Base-by-base conservation (phyloP, 2,113 vertebrate species). In the Alethe diademata region DNA sequence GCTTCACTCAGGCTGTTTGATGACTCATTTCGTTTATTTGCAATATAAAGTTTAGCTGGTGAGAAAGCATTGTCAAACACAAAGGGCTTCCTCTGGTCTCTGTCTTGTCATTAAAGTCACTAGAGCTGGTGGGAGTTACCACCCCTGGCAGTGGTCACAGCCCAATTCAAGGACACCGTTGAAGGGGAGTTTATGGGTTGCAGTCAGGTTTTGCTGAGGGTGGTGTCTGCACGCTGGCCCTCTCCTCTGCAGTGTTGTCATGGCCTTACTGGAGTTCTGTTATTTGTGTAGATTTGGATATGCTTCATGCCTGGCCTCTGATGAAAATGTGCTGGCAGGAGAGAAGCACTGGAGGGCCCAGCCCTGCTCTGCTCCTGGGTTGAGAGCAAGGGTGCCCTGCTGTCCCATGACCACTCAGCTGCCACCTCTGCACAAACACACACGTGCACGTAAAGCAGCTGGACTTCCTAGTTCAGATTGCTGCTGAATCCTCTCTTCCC, bases 211-310 rank as follows among this genome's bases (percentile, higher is more conserved):
- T 78, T 67, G 64, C 31, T 7, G 12, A 78, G 74, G 54, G 10
- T n/a, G 0, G 2, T 28, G 22, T 26, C 70, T 64, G 26, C 35
- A 7, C 1, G 3, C 26, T 10, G 24, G 26, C 57, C 7, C 31
- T 51, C 17, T 65, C 19, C n/a, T 66, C 29, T 1, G 1, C 4
- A 2, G 16, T 5, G 35, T 16, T 43, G 24, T 61, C 1, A 0
- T 5, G 14, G 36, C 36, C 29, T 90, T 33, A 5, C 24, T 61
- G 62, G 40, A 71, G 45, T 40, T 78, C 33, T 81, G 43, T 35
- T 90, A 6, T 17, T 80, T 69, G 40, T 40, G 36, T 26, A n/a
- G 36, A 35, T 95, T 87, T 91, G 90, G 42, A 61, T 14, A 18
- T 15, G 18, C 17, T 94, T 45, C 1, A 0, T 22, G 14, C 29